Evolutionary conservation across 2,797 vertebrate species (phyloP).

Genomic region (Crax fasciolata): DNA sequence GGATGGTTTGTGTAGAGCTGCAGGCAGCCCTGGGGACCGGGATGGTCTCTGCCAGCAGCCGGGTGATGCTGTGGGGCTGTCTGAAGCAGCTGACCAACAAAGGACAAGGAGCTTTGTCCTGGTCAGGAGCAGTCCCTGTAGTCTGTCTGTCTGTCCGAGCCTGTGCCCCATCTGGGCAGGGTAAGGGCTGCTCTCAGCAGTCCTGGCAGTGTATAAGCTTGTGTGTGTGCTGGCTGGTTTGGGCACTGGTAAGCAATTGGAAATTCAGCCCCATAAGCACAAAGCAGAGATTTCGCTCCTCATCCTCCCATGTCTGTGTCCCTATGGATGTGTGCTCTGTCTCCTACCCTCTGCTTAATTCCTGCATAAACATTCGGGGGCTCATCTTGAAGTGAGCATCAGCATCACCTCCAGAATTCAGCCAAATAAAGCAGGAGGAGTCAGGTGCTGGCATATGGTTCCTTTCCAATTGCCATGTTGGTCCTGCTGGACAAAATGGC

Average conservation of each 20-base stretch:
- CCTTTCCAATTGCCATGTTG: conserved; percentile 33
- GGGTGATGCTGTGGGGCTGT: too few species aligned
- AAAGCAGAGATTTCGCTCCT: neutral
- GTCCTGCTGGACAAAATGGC: conserved; percentile 30
- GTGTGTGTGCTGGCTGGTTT: neutral
- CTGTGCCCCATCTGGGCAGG: accelerated
- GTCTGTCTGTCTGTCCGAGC: accelerated
- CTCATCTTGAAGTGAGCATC: conserved; percentile 3
- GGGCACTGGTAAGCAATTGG: neutral
- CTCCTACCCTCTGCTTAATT: neutral
- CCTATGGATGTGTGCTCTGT: neutral
- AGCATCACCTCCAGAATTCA: conserved; percentile 35
- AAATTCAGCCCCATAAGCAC: neutral
- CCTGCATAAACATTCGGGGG: neutral
- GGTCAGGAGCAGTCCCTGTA: too few species aligned
- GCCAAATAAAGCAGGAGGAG: conserved; percentile 33
- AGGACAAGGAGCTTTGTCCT: too few species aligned
- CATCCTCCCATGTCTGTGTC: neutral
- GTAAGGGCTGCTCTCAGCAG: neutral
- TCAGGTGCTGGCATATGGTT: neutral
- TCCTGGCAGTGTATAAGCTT: too few species aligned
- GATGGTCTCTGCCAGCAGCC: too few species aligned
- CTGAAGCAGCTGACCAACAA: too few species aligned
- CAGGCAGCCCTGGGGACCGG: neutral
- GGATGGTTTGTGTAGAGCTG: neutral